Evolutionary conservation across 2,113 vertebrate genomes (phyloP).

Genomic region (Herpetotheres cachinnans): DNA sequence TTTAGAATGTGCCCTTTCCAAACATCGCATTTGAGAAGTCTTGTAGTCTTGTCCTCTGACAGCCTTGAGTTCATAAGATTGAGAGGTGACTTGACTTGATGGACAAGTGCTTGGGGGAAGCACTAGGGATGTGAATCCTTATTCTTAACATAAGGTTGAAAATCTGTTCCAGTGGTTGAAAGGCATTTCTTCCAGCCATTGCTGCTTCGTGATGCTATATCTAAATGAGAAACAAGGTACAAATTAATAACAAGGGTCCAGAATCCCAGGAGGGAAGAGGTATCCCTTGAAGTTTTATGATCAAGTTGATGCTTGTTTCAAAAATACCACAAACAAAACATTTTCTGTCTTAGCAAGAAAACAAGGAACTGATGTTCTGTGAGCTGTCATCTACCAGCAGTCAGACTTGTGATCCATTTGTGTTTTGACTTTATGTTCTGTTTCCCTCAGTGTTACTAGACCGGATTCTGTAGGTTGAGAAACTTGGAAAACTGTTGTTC

Average conservation of each 20-base stretch:
- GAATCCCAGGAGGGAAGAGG: neutral
- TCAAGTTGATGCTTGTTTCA: neutral
- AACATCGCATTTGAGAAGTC: neutral
- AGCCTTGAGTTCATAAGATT: neutral
- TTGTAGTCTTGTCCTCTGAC: neutral
- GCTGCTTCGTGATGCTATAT: neutral
- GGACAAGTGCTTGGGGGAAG: neutral
- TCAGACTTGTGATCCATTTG: neutral
- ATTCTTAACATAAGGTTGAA: neutral
- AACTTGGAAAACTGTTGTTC: neutral
- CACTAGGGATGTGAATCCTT: neutral
- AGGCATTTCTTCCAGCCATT: neutral
- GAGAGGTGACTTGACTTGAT: neutral
- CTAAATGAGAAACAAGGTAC: neutral
- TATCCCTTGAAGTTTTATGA: neutral
- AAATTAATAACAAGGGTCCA: neutral
- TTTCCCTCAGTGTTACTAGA: neutral
- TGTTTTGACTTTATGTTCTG: neutral
- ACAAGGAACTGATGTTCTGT: neutral
- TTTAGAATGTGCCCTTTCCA: neutral
- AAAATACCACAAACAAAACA: neutral
- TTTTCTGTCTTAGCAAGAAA: neutral
- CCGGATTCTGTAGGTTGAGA: neutral
- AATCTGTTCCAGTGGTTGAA: neutral
- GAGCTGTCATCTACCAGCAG: neutral